phyloP scores from a whole-genome alignment of 2,888 invertebrate species.

The Synanthedon tipuliformis region DNA sequence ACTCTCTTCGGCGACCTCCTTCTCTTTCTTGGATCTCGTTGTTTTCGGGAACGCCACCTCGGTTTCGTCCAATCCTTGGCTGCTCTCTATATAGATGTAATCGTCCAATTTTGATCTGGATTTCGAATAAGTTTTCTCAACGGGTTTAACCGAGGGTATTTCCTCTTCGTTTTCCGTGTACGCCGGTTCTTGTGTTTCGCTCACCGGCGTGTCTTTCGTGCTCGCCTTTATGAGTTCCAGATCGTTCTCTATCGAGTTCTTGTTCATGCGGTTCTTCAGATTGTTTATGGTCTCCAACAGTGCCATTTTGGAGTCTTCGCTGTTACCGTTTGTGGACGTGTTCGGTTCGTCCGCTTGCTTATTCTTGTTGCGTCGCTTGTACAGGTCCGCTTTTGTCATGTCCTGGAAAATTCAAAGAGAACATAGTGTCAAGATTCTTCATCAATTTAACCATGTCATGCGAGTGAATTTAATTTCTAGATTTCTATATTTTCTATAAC shows the following conservation, averaged over 20 bases:
- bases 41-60: constrained; percentile 47
- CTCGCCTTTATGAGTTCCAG: constrained; percentile 52
- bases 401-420: constrained; percentile 29
- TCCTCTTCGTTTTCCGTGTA: constrained; percentile 42
- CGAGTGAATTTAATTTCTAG: too few relatives aligned
- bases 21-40: constrained; percentile 30
- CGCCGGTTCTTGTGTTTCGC: constrained; percentile 27
- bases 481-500: too few relatives aligned
- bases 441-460: too few relatives aligned
- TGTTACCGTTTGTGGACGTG: constrained; percentile 22
- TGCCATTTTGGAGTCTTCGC: constrained; percentile 23
- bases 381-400: constrained; percentile 62
- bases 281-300: constrained; percentile 41
- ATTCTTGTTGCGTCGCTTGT: constrained; percentile 57
- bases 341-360: constrained; percentile 39
- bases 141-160: constrained; percentile 47
- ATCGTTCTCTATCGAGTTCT: constrained; percentile 55
- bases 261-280: constrained; percentile 43
- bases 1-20: constrained; percentile 20
- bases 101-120: constrained; percentile 52
- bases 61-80: constrained; percentile 43
- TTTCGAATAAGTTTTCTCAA: constrained; percentile 55
- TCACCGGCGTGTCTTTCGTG: constrained; percentile 40
- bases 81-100: constrained; percentile 55
- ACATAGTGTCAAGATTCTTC: too few relatives aligned